These are phyloP conservation scores for Paratrypauchen microcephalus DNA, from an alignment of 2,797 vertebrate genomes.

Conservation along the genomic window DNA sequence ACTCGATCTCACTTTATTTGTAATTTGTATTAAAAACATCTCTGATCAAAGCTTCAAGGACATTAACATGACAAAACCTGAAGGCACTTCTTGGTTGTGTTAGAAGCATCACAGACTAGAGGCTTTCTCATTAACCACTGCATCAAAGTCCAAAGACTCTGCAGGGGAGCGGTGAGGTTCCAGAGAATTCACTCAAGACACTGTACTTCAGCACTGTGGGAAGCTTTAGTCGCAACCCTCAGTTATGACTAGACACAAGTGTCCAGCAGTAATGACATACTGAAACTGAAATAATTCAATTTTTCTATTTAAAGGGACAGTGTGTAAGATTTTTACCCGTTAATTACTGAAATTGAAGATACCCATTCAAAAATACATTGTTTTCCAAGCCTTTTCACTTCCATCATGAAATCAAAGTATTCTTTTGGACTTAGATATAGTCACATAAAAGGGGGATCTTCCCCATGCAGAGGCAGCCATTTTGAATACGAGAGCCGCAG, in stretches of 20 bases:
- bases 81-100: not conserved
- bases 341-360: no score
- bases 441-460: no score
- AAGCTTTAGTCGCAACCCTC: not conserved
- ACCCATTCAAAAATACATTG: no score
- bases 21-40: not conserved
- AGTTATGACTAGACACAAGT: not conserved
- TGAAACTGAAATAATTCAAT: not conserved
- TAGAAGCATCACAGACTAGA: not conserved
- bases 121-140: slow-evolving; percentile 4
- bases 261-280: not conserved
- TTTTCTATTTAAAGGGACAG: no score
- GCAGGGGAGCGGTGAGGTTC: not conserved
- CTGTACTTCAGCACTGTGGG: no score
- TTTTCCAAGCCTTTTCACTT: no score
- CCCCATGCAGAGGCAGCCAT: no score
- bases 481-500: no score
- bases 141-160: not conserved
- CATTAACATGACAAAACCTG: not conserved
- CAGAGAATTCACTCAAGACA: not conserved
- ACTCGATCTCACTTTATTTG: not conserved
- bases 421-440: no score
- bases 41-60: slow-evolving; percentile 1
- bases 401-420: no score
- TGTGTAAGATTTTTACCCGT: no score